Percentiles rank a stretch among this genome's conserved stretches.
These are phyloP conservation scores for Sinonovacula constricta DNA, from an alignment of 1,140 invertebrate genomes.

Conservation along the genomic window DNA sequence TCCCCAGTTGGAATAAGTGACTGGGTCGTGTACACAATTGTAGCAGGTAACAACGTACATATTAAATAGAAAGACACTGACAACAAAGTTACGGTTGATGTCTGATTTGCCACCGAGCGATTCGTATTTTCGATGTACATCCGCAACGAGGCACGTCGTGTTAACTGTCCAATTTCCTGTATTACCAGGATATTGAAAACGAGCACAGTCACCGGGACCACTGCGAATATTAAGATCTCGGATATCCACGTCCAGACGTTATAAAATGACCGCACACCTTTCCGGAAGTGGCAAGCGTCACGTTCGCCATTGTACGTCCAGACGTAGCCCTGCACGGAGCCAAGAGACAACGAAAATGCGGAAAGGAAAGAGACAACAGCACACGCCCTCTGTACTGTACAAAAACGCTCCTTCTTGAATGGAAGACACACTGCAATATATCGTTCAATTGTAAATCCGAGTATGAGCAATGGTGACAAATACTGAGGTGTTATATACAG, in stretches of 20 bases:
- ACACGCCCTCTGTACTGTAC: conserved; percentile 65
- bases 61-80: conserved; percentile 77
- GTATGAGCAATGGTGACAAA: conserved; percentile 72
- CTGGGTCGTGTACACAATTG: conserved; percentile 71
- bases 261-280: conserved; percentile 55
- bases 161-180: conserved; percentile 67
- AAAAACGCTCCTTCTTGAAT: conserved; percentile 80
- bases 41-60: conserved; percentile 74
- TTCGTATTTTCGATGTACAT: conserved; percentile 17
- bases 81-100: conserved; percentile 75
- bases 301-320: conserved; percentile 62
- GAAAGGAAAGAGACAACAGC: conserved; percentile 54
- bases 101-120: conserved; percentile 50
- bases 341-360: conserved; percentile 57
- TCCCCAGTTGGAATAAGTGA: conserved; percentile 59
- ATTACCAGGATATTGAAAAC: conserved; percentile 77
- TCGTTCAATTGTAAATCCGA: conserved; percentile 94
- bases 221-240: conserved; percentile 72
- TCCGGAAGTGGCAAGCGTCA: conserved; percentile 17
- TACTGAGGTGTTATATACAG: conserved; percentile 73
- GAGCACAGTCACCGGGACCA: conserved; percentile 72
- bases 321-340: conserved; percentile 70
- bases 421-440: conserved; percentile 98
- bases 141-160: conserved; percentile 59
- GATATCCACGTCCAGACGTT: conserved; percentile 74